These are phyloP conservation scores for Rhyacophila evoluta DNA, from an alignment of 2,888 invertebrate species.

Conservation along the genomic window DNA sequence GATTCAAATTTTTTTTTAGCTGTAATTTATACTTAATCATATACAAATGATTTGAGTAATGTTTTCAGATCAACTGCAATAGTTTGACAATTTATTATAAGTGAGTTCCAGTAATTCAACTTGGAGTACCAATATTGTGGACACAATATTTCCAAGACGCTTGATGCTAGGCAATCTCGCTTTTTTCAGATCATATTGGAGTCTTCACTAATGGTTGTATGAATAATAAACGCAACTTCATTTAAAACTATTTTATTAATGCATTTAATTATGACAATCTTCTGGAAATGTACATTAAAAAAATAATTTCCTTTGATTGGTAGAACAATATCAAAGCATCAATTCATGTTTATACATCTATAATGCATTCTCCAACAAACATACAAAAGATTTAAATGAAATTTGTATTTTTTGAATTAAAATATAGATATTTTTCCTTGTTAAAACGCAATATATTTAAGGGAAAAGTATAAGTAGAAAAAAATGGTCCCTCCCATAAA, in stretches of 20 bases:
- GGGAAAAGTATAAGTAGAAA: background rate
- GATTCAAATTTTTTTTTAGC: no score
- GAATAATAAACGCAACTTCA: background rate
- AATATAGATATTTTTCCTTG: no score
- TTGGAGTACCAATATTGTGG: no score
- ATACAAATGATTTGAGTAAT: no score
- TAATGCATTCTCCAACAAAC: background rate
- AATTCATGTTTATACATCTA: background rate
- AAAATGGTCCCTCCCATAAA: conserved; percentile 21
- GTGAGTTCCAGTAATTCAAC: no score
- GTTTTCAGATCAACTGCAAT: no score
- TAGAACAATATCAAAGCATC: background rate
- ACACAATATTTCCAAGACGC: no score
- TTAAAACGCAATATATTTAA: background rate
- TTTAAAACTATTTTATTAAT: conserved; percentile 21
- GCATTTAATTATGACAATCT: background rate
- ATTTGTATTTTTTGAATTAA: background rate
- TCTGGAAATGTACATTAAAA: background rate
- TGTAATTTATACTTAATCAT: no score
- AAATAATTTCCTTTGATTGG: background rate
- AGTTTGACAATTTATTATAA: no score
- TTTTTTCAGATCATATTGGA: no score
- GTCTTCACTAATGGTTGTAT: no score
- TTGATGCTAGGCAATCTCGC: no score
- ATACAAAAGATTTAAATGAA: background rate